Evolutionary conservation across 2,797 vertebrate species (phyloP).

Genomic region (Clarias laeviceps): DNA sequence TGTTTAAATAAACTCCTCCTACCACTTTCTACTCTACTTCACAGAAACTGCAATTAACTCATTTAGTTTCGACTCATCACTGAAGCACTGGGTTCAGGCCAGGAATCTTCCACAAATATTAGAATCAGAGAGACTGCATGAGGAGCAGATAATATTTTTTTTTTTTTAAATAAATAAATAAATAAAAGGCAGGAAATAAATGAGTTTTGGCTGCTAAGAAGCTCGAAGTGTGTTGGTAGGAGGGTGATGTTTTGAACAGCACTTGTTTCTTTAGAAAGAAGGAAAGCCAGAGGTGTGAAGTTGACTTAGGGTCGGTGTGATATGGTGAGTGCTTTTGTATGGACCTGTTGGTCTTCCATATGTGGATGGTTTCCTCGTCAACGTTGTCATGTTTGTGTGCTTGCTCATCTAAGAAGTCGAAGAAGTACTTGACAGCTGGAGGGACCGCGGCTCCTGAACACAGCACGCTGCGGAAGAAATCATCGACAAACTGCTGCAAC

Average conservation of each 20-base stretch:
- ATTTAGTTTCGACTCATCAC: neutral
- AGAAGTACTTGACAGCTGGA: conserved; percentile 97
- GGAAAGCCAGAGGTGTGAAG: neutral
- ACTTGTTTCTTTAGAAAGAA: neutral
- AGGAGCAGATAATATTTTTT: neutral
- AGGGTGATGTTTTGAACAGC: neutral
- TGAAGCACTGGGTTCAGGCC: neutral
- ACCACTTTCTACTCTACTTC: neutral
- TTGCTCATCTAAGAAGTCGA: conserved; percentile 97
- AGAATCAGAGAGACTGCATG: neutral
- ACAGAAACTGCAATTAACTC: conserved; percentile 2
- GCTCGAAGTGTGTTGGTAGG: neutral
- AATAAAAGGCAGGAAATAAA: neutral
- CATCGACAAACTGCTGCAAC: conserved; percentile 97
- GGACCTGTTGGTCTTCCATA: conserved; percentile 99
- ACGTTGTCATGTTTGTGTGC: conserved; percentile 91
- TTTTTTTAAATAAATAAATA: too few species aligned
- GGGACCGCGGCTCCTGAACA: conserved; percentile 89
- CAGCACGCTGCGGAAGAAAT: conserved; percentile 95
- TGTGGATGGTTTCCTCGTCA: conserved; percentile 96
- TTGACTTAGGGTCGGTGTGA: neutral
- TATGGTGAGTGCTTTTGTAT: neutral
- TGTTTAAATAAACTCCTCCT: neutral
- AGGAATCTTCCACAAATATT: neutral
- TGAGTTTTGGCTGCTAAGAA: neutral